Evolutionary conservation across 2,113 vertebrate genomes (phyloP), one percentile per base, ranked within the genome.

Genomic region (Grus americana): DNA sequence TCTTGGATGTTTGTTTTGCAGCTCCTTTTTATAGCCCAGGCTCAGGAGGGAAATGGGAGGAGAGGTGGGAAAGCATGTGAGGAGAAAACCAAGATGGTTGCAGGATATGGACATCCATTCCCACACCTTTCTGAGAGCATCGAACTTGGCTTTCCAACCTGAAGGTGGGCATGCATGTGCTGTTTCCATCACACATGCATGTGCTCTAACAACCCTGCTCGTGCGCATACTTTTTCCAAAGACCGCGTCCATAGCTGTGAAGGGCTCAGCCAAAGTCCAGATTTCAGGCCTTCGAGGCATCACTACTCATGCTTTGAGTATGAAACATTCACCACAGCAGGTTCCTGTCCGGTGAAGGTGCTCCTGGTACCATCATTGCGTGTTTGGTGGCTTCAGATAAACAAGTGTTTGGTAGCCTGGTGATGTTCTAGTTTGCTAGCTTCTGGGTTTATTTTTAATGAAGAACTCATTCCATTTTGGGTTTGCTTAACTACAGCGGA

Each of bases 1-100:
- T 92, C 81, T 90, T 85, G 65, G 68, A 66, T 87, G 95, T 95
- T 96, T 78, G 65, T 81, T 96, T 96, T 81, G 78, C 78, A 74
- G 70, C 38, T 81, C 55, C 81, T 90, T 95, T 96, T 93, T 87
- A 78, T 84, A 92, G 85, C 34, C 26, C 22, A 11, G 67, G 47
- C 80, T 79, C 14, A 6, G 72, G 18, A 78, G 46, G 27, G 85
- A 57, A 52, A 68, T 58, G 84, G 80, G 80, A 95, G 90, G 90
- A 93, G 67, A 70, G 90, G 36, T 91, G 68, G 88, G 88, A 94
- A 89, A 78, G 34, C 7, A 16, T 18, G 15, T 8, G 34, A 14
- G n/a, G 34, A 63, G 27, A 38, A 65, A 76, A 15, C 30, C 40
- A 46, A 40, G 63, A 63, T 1, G 2, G 46, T 52, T 3, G 3